Evolutionary conservation across 2,113 vertebrate species (phyloP).

Genomic region (Columbina picui): DNA sequence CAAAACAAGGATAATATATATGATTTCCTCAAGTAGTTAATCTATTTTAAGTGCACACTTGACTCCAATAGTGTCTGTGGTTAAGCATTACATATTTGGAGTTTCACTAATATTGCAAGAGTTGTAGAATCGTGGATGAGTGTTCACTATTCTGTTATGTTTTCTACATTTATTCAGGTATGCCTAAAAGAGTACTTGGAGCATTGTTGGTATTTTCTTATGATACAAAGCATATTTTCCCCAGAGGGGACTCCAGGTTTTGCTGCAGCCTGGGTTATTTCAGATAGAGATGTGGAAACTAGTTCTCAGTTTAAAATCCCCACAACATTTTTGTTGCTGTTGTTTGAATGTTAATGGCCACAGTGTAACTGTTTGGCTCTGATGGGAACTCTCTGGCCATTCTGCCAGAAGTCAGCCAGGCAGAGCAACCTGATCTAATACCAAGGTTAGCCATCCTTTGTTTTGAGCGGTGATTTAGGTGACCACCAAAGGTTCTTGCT

Average conservation of each 20-base stretch:
- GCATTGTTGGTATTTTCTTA: neutral
- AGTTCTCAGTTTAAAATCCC: neutral
- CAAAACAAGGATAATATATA: neutral
- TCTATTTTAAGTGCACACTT: neutral
- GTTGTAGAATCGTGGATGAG: fast-evolving
- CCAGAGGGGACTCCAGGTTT: neutral
- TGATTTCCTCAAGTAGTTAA: neutral
- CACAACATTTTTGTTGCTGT: neutral
- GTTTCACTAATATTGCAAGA: neutral
- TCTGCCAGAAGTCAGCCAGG: neutral
- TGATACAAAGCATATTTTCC: neutral
- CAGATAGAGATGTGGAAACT: neutral
- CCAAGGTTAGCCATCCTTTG: neutral
- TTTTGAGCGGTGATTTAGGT: neutral
- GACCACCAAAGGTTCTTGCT: neutral
- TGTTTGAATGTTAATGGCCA: neutral
- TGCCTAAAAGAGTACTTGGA: neutral
- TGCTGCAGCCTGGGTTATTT: neutral
- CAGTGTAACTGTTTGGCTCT: neutral
- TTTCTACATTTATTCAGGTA: too few species aligned
- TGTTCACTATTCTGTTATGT: neutral
- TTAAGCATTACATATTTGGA: neutral
- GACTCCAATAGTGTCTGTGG: neutral
- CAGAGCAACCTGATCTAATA: neutral
- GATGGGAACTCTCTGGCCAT: neutral